Conservation (phyloP, 2,888 invertebrate genomes). For the Lithophane semibrunnea region DNA sequence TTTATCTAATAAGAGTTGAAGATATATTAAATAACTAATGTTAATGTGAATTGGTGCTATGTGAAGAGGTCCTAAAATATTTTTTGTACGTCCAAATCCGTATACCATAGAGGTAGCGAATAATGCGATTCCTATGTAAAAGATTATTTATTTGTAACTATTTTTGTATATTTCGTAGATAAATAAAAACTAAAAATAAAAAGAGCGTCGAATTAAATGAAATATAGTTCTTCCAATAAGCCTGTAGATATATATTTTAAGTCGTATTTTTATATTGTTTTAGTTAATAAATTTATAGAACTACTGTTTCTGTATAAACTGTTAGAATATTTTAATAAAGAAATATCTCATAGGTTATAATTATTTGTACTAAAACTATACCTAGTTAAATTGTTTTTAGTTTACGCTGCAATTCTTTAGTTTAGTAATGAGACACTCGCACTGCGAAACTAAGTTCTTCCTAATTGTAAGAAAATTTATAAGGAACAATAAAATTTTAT, state of each 20-base stretch:
- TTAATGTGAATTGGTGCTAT: conserved; percentile 79
- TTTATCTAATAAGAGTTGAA: conserved; percentile 57
- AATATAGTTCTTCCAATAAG: conserved; percentile 84
- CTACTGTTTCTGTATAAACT: conserved; percentile 86
- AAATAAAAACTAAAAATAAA: conserved; percentile 77
- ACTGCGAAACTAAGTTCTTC: conserved; percentile 87
- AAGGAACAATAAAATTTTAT: conserved; percentile 87
- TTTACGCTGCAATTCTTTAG: conserved; percentile 81
- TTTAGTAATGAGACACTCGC: conserved; percentile 82
- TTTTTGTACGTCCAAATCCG: conserved; percentile 73
- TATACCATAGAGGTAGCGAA: conserved; percentile 75
- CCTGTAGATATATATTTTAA: conserved; percentile 85
- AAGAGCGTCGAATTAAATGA: conserved; percentile 73
- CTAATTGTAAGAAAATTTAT: conserved; percentile 89
- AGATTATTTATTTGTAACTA: conserved; percentile 89
- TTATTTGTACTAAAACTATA: conserved; percentile 85
- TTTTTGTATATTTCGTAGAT: conserved; percentile 86
- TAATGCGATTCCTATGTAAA: conserved; percentile 83
- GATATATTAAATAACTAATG: conserved; percentile 64
- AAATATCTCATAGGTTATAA: conserved; percentile 86
- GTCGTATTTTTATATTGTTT: conserved; percentile 76
- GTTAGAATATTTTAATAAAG: conserved; percentile 80
- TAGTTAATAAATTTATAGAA: conserved; percentile 69
- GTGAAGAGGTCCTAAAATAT: conserved; percentile 72
- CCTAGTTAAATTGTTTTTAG: conserved; percentile 81